A percentile compares a stretch with the other conserved stretches of the same genome.
Evolutionary conservation across 1,140 invertebrate genomes (phyloP).

Genomic region (Cyclargus thomasi): DNA sequence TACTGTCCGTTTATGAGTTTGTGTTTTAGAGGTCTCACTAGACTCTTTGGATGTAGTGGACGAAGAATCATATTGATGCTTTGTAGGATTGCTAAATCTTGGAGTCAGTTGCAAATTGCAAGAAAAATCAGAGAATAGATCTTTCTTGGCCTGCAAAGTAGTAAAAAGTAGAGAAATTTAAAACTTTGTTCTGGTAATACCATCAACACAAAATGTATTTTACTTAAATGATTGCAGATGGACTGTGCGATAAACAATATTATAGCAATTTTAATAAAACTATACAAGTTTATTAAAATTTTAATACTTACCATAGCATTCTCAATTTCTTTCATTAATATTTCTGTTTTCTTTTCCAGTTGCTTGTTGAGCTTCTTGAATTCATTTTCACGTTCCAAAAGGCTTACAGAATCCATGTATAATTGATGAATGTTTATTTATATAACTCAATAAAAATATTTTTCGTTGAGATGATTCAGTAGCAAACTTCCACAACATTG

Average conservation of each 20-base stretch:
- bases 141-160: conserved; percentile 54
- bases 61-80: conserved; percentile 32
- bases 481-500: not conserved
- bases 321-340: conserved; percentile 64
- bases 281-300: not conserved
- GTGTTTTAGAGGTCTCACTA: not conserved
- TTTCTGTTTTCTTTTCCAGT: conserved; percentile 62
- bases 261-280: not conserved
- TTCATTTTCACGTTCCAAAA: conserved; percentile 62
- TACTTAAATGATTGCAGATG: too few relatives aligned
- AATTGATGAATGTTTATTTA: not conserved
- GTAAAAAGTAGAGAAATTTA: conserved; percentile 17
- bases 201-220: too few relatives aligned
- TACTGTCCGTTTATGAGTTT: not conserved
- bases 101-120: conserved; percentile 35
- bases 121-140: conserved; percentile 52
- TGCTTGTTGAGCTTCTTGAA: conserved; percentile 66
- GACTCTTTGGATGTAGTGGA: conserved; percentile 27
- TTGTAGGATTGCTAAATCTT: conserved; percentile 30
- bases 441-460: not conserved
- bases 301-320: conserved; percentile 48
- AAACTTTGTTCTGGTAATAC: too few relatives aligned
- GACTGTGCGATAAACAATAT: not conserved
- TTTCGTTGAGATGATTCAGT: not conserved
- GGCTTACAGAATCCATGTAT: conserved; percentile 51